phyloP scores from a whole-genome alignment of 2,797 vertebrate species.

The Ara ararauna region DNA sequence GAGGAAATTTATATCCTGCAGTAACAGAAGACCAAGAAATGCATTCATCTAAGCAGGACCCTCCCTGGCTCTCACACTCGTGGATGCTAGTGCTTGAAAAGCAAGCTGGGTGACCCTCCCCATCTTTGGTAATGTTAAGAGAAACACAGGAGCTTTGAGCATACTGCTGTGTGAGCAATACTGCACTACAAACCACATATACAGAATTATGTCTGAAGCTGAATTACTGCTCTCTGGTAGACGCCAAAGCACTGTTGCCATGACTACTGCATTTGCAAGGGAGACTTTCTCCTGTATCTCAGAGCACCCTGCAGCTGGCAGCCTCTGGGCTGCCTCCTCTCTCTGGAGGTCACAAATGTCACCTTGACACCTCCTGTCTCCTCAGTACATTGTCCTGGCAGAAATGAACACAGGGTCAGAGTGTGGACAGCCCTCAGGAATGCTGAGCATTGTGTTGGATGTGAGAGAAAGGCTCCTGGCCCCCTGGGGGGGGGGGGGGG shows the following conservation, averaged over 20 bases:
- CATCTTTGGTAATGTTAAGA: accelerated
- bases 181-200: not conserved
- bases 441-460: not conserved
- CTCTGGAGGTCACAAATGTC: not conserved
- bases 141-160: not conserved
- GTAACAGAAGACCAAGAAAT: not conserved
- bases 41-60: not conserved
- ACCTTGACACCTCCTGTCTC: not conserved
- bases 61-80: not conserved
- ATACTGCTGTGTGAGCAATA: not conserved
- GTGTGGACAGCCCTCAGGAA: accelerated
- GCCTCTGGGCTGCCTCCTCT: not conserved
- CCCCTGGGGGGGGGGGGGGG: too few species aligned
- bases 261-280: not conserved
- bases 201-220: not conserved
- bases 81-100: not conserved
- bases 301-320: not conserved
- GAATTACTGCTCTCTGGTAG: not conserved
- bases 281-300: not conserved
- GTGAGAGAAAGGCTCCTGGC: not conserved
- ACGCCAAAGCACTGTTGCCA: not conserved
- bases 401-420: not conserved
- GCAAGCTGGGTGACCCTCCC: not conserved
- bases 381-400: accelerated
- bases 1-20: not conserved